These are phyloP conservation scores for Phrynosoma blainvillii DNA, from an alignment of 2,113 vertebrate species.

Conservation along the genomic window DNA sequence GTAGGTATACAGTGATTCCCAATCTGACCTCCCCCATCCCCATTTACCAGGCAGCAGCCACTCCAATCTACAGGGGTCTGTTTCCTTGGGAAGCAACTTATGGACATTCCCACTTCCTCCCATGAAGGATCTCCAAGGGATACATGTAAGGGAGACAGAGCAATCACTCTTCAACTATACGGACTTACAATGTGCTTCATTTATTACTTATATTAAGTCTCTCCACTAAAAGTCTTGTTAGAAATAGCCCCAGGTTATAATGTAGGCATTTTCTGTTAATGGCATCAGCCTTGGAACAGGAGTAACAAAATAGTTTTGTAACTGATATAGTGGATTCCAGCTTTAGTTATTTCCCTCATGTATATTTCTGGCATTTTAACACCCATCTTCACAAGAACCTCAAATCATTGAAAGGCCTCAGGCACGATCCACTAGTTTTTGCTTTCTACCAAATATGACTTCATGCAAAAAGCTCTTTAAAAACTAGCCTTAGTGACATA, in stretches of 20 bases:
- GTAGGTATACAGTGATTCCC: too few relatives aligned
- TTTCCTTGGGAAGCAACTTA: too few relatives aligned
- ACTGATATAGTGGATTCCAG: too few relatives aligned
- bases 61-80: too few relatives aligned
- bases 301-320: slow-evolving; percentile 23
- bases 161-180: background rate
- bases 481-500: background rate
- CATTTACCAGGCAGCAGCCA: too few relatives aligned
- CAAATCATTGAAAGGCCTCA: background rate
- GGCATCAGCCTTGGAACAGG: slow-evolving; percentile 51
- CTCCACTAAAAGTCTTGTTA: slow-evolving; percentile 31
- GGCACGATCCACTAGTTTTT: too few relatives aligned
- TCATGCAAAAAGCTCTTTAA: background rate
- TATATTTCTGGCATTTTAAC: background rate
- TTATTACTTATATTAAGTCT: slow-evolving; percentile 30
- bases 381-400: background rate
- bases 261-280: slow-evolving; percentile 50
- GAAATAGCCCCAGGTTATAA: slow-evolving; percentile 43
- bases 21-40: too few relatives aligned
- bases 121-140: too few relatives aligned
- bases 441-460: too few relatives aligned
- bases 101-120: too few relatives aligned
- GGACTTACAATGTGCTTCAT: background rate
- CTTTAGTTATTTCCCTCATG: background rate
- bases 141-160: too few relatives aligned